phyloP scores from a whole-genome alignment of 92 coral and sea anemone genomes.

The Parazoanthus darwini region DNA sequence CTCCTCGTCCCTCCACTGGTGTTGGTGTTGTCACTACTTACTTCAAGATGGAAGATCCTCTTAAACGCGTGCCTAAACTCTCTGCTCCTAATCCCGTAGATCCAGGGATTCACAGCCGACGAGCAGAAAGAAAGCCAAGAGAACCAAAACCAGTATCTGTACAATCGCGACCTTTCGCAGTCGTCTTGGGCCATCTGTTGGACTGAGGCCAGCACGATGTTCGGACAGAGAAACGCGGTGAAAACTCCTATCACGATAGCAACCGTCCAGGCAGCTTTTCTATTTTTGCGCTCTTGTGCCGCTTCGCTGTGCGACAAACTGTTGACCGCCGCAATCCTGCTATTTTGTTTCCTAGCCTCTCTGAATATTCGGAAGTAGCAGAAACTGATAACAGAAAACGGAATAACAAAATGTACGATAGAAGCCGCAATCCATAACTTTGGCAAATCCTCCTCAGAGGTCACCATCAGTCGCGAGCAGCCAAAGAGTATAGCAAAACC shows the following conservation, averaged over 20 bases:
- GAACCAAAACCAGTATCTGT: conserved; percentile 38
- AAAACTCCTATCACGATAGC: conserved; percentile 40
- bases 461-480: conserved; percentile 27
- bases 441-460: conserved; percentile 20
- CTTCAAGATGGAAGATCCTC: conserved; percentile 22
- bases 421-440: conserved; percentile 34
- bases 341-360: conserved; percentile 21
- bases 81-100: conserved; percentile 34
- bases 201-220: conserved; percentile 31
- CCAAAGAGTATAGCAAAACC: conserved; percentile 36
- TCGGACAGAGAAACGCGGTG: conserved; percentile 28
- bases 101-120: conserved; percentile 36
- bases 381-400: conserved; percentile 26
- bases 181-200: conserved; percentile 37
- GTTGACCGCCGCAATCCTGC: conserved; percentile 20
- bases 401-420: conserved; percentile 36
- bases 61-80: conserved; percentile 33
- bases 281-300: conserved; percentile 19
- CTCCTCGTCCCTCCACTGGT: conserved; percentile 14
- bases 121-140: conserved; percentile 30
- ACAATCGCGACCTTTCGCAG: conserved; percentile 25
- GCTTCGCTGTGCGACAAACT: conserved; percentile 13
- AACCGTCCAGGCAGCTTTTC: conserved; percentile 42
- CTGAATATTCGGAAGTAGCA: conserved; percentile 27
- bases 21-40: conserved; percentile 5